These are phyloP conservation scores for Nomada ferruginata DNA, from an alignment of 2,888 invertebrate genomes.

Conservation along the genomic window DNA sequence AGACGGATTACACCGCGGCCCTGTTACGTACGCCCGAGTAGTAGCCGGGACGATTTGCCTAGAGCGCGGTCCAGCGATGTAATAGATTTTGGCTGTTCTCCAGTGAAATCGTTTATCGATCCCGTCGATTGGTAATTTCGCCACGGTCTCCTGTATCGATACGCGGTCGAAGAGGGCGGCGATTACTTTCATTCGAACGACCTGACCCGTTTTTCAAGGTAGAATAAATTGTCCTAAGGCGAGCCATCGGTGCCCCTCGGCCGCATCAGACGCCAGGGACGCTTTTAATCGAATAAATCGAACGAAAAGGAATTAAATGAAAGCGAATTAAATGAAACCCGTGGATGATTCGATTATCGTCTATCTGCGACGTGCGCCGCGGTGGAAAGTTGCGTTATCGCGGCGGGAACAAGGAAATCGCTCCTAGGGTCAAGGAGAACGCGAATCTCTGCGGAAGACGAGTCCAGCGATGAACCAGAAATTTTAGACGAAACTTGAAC, in stretches of 20 bases:
- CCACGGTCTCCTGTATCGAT: conserved; percentile 35
- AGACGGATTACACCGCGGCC: conserved; percentile 63
- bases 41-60: conserved; percentile 58
- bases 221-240: neutral
- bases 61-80: conserved; percentile 41
- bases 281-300: neutral
- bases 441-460: neutral
- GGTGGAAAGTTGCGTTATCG: neutral
- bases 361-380: neutral
- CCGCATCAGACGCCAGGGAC: neutral
- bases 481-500: neutral
- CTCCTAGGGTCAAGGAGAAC: neutral
- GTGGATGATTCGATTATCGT: neutral
- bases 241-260: conserved; percentile 5
- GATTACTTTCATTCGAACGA: conserved; percentile 46
- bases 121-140: conserved; percentile 46
- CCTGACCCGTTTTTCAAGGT: conserved; percentile 9
- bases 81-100: conserved; percentile 61
- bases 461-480: too few relatives aligned
- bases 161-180: conserved; percentile 44
- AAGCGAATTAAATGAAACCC: neutral
- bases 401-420: neutral
- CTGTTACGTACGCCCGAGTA: conserved; percentile 59
- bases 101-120: conserved; percentile 59
- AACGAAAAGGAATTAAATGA: neutral